Conservation (phyloP, 35 echinoderm and acorn worm genomes). For the Stichopus chloronotus region DNA sequence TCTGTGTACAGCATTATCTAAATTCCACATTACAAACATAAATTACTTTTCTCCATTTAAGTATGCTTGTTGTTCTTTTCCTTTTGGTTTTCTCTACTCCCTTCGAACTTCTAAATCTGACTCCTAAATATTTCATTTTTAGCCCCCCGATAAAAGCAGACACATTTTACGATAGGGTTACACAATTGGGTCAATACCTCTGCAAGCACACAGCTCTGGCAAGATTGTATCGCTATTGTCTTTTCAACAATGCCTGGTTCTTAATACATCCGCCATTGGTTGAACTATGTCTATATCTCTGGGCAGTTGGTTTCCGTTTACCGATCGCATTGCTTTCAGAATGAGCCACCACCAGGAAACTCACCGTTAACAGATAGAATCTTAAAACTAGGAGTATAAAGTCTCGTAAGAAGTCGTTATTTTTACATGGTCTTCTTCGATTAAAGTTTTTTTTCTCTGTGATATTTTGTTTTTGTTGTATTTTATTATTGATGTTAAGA, state of each 20-base stretch:
- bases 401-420: background rate
- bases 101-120: too few species aligned
- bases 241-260: background rate
- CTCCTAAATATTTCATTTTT: too few species aligned
- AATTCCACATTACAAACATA: too few species aligned
- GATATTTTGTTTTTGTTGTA: background rate
- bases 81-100: too few species aligned
- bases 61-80: too few species aligned
- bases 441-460: background rate
- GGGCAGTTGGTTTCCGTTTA: background rate
- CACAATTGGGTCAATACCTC: slow-evolving; percentile 1
- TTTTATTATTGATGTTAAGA: background rate
- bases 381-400: background rate
- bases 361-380: background rate
- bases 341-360: background rate
- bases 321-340: background rate
- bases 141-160: too few species aligned
- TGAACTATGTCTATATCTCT: slow-evolving; percentile 25
- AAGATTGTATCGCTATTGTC: slow-evolving; percentile 12
- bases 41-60: too few species aligned
- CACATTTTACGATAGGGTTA: background rate
- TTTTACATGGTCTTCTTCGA: background rate
- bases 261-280: slow-evolving; percentile 28
- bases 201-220: background rate
- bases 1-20: too few species aligned